Evolutionary conservation across 1,140 invertebrate genomes (phyloP), one percentile per base, ranked within the genome.

Genomic region (Bombus pyrosoma): DNA sequence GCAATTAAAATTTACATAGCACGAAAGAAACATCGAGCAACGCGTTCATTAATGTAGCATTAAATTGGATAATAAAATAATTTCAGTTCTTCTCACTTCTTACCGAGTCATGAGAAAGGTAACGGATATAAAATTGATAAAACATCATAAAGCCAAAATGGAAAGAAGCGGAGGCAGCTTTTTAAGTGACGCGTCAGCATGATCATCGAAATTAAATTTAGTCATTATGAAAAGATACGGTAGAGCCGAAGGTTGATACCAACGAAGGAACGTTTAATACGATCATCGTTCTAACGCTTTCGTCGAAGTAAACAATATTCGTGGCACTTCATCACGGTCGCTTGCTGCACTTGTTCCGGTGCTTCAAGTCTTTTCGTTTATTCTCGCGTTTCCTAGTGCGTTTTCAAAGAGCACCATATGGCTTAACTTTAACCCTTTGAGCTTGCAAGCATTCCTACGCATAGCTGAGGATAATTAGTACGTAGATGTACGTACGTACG

Each of bases 261-360:
- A 34, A 4, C 18, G 28, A 47, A 43, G 5, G 10, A 25, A 39
- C 22, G 32, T 69, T 69, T 15, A 39, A 39, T 4, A 15, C n/a
- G 59, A 34, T 43, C 34, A 73, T 62, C 47, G 37, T 62, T 43
- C 69, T 47, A 74, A 74, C 8, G n/a, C 37, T 64, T 43, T 62
- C 53, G 43, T 34, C 59, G 76, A 43, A 39, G 69, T 13, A 41
- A 47, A 62, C 59, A 34, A 59, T 69, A 43, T 76, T 76, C 72
- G 10, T 32, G 41, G 32, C 41, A 43, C 82, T 83, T 68, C 41
- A 41, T 78, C 43, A 83, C 47, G 47, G 34, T 18, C 47, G 74
- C 22, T 83, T 59, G 69, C 43, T 12, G 47, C 47, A 83, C 82
- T 83, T 39, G 62, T 83, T 57, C 43, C 74, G 25, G 22, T 13